Conservation (phyloP, 1,140 invertebrate genomes). For the Rhynchophorus ferrugineus region DNA sequence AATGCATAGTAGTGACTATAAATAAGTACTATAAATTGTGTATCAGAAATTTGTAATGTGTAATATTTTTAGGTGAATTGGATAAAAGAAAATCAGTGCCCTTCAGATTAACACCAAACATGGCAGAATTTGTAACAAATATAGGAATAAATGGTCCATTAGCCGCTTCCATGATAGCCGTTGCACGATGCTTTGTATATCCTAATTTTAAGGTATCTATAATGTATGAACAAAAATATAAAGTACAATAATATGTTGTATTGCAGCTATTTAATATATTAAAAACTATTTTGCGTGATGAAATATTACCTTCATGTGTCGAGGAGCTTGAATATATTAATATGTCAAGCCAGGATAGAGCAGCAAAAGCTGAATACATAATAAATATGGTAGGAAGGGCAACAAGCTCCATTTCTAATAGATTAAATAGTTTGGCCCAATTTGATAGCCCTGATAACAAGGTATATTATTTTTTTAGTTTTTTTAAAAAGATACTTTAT, state of each 20-base stretch:
- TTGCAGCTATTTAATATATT: constrained; percentile 72
- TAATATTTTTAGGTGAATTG: constrained; percentile 63
- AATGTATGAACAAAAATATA: not conserved
- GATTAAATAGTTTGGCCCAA: constrained; percentile 78
- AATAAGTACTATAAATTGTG: no score
- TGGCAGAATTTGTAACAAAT: constrained; percentile 82
- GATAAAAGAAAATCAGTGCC: constrained; percentile 89
- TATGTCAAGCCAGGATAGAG: constrained; percentile 42
- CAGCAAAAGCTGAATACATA: constrained; percentile 56
- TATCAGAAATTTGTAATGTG: no score
- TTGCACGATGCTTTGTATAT: constrained; percentile 87
- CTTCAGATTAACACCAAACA: constrained; percentile 91
- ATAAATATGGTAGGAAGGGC: constrained; percentile 86
- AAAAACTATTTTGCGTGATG: constrained; percentile 87
- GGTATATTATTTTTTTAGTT: constrained; percentile 61
- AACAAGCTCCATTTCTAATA: constrained; percentile 72
- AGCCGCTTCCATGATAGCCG: constrained; percentile 87
- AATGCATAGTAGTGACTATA: no score
- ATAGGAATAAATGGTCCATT: constrained; percentile 85
- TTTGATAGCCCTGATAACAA: constrained; percentile 91
- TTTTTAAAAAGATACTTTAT: not conserved
- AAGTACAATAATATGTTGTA: not conserved
- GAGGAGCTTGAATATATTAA: constrained; percentile 65
- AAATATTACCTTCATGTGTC: constrained; percentile 85
- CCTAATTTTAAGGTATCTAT: constrained; percentile 75